Conservation (phyloP, 2,888 invertebrate genomes). For the Tachina fera region DNA sequence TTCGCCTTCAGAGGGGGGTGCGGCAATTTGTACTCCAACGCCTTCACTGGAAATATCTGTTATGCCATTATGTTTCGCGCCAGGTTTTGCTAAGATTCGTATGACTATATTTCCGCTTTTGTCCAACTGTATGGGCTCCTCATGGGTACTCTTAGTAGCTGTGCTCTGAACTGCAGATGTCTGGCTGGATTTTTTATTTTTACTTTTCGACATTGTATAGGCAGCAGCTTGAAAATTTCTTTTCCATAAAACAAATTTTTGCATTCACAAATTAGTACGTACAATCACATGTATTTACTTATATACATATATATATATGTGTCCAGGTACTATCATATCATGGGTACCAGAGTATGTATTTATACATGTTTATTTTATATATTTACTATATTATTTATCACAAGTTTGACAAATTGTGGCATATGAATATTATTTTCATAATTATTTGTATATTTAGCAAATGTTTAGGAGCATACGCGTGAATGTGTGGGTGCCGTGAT, state of each 20-base stretch:
- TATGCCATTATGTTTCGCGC: slow-evolving; percentile 88
- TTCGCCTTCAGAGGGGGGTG: slow-evolving; percentile 92
- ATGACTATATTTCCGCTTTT: slow-evolving; percentile 86
- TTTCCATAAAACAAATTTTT: not conserved
- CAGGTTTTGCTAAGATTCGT: slow-evolving; percentile 89
- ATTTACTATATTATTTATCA: too few species aligned
- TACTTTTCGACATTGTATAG: slow-evolving; percentile 77
- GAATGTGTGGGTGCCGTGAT: too few species aligned
- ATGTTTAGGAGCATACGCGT: too few species aligned
- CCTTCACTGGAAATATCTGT: slow-evolving; percentile 87
- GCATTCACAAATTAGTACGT: not conserved
- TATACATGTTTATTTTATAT: too few species aligned
- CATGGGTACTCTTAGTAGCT: not conserved
- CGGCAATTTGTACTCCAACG: slow-evolving; percentile 90
- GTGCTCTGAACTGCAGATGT: not conserved
- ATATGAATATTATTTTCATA: too few species aligned
- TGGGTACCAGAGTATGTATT: too few species aligned
- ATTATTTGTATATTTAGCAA: too few species aligned
- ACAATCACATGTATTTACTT: too few species aligned
- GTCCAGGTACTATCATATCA: too few species aligned
- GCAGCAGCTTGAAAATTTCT: slow-evolving; percentile 33
- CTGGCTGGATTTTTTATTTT: slow-evolving; percentile 73
- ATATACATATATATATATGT: not conserved
- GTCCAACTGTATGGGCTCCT: slow-evolving; percentile 82
- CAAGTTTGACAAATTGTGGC: too few species aligned